phyloP scores from a whole-genome alignment of 1,140 invertebrate species.

The Drosophila busckii region DNA sequence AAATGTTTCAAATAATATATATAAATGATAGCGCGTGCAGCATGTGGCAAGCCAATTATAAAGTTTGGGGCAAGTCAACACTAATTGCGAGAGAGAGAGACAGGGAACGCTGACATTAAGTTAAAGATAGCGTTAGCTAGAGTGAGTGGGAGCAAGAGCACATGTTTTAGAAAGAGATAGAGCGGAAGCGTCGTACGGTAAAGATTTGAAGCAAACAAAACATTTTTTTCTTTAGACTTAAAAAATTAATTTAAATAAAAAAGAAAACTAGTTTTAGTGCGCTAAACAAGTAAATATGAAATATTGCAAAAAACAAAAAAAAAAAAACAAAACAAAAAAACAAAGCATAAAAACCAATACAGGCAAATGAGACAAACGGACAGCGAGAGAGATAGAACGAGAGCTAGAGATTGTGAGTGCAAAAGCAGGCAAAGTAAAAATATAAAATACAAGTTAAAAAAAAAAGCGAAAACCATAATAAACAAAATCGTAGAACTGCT shows the following conservation, averaged over 20 bases:
- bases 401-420: background rate
- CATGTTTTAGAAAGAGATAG: background rate
- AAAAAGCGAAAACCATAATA: constrained; percentile 25
- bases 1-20: too few species aligned
- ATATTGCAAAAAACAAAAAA: constrained; percentile 30
- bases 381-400: constrained; percentile 1
- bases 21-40: too few species aligned
- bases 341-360: background rate
- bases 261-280: constrained; percentile 50
- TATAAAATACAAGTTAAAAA: constrained; percentile 3
- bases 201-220: constrained; percentile 14
- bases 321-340: constrained; percentile 6
- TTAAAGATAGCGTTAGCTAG: too few species aligned
- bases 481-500: constrained; percentile 42
- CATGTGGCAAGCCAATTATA: too few species aligned
- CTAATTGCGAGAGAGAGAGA: constrained; percentile 1
- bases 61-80: too few species aligned
- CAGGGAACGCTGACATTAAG: too few species aligned
- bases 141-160: too few species aligned
- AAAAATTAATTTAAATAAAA: constrained; percentile 11
- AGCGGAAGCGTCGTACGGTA: background rate
- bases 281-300: constrained; percentile 34
- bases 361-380: background rate
- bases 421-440: background rate
- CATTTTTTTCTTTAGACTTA: constrained; percentile 56